These are phyloP conservation scores for Drosophila rubida DNA, from an alignment of 2,888 invertebrate species.

Conservation along the genomic window DNA sequence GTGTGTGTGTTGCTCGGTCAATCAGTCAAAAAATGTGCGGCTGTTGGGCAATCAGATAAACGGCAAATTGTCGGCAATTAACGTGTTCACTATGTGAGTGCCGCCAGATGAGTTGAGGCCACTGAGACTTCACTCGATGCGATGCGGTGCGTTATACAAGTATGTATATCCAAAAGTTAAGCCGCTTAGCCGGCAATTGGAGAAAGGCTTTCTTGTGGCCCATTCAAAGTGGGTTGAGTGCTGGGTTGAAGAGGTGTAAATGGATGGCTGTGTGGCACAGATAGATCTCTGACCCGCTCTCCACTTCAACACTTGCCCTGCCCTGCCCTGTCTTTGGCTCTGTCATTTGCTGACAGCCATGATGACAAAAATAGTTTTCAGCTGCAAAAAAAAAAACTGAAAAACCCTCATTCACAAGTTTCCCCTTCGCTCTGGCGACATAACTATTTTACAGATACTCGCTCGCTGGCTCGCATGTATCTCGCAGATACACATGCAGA, in stretches of 20 bases:
- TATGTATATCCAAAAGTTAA: conserved; percentile 39
- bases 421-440: conserved; percentile 31
- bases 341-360: conserved; percentile 5
- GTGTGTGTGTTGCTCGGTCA: conserved; percentile 31
- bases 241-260: conserved; percentile 44
- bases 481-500: conserved; percentile 32
- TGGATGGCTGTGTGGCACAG: conserved; percentile 42
- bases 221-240: conserved; percentile 56
- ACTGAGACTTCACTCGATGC: neutral
- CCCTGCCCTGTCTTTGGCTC: neutral
- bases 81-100: conserved; percentile 57
- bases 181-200: conserved; percentile 45
- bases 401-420: conserved; percentile 26
- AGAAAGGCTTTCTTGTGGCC: conserved; percentile 51
- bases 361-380: conserved; percentile 53
- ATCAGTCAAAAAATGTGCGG: conserved; percentile 47
- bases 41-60: conserved; percentile 40
- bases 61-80: conserved; percentile 71
- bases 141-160: neutral
- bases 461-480: conserved; percentile 20
- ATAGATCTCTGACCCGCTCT: conserved; percentile 17
- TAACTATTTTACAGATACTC: conserved; percentile 36
- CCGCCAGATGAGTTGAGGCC: neutral
- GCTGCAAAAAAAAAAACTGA: neutral
- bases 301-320: neutral